Conservation (phyloP, 1,140 invertebrate genomes). For the Halictus rubicundus region DNA sequence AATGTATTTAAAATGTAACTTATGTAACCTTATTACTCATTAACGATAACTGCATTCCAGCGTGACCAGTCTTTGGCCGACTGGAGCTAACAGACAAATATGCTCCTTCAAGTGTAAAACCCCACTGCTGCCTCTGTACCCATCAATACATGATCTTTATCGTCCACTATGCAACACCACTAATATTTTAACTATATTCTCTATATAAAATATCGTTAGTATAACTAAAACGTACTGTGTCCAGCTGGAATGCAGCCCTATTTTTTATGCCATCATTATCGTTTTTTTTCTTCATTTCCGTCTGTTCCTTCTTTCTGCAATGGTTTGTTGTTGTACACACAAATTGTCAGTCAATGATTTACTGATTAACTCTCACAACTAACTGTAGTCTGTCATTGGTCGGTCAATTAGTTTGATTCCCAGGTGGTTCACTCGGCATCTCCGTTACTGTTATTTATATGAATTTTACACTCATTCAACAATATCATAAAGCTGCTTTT, state of each 20-base stretch:
- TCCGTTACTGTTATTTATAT: constrained; percentile 79
- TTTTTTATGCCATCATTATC: constrained; percentile 74
- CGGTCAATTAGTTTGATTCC: constrained; percentile 80
- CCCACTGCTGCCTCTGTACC: constrained; percentile 52
- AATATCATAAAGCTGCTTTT: constrained; percentile 68
- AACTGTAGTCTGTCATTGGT: constrained; percentile 80
- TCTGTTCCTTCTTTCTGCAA: constrained; percentile 47
- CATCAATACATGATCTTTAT: constrained; percentile 62
- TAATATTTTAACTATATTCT: constrained; percentile 81
- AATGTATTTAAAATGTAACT: constrained; percentile 80
- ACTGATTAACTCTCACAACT: constrained; percentile 76
- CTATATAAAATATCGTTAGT: constrained; percentile 81
- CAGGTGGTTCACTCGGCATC: constrained; percentile 78
- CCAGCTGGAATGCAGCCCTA: constrained; percentile 80
- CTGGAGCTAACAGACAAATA: constrained; percentile 81
- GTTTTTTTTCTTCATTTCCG: constrained; percentile 46
- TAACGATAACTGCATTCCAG: constrained; percentile 80
- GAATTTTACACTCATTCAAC: constrained; percentile 79
- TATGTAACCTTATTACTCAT: constrained; percentile 80
- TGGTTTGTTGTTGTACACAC: constrained; percentile 69
- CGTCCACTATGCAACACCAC: constrained; percentile 71
- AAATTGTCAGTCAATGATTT: constrained; percentile 74
- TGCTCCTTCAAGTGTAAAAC: constrained; percentile 77
- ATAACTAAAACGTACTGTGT: constrained; percentile 80
- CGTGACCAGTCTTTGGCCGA: constrained; percentile 79